Conservation (phyloP, 2,113 vertebrate genomes). For the Philantomba maxwellii region DNA sequence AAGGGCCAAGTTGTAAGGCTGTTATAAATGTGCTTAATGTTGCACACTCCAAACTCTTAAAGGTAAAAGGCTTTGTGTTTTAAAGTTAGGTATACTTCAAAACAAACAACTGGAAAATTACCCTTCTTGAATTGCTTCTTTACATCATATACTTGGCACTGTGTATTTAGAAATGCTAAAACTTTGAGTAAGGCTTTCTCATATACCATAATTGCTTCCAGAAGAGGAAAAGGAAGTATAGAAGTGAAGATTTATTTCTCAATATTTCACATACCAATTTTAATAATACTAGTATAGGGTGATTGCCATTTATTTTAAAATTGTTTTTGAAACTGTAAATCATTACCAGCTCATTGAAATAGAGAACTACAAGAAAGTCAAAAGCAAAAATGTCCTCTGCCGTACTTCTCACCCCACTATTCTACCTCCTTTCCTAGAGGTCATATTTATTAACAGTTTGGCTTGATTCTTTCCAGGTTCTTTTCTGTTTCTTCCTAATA, state of each 20-base stretch:
- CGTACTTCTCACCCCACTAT: neutral
- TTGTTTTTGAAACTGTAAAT: constrained; percentile 16
- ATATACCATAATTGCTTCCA: neutral
- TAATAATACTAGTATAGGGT: neutral
- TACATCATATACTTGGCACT: neutral
- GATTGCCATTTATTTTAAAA: constrained; percentile 4
- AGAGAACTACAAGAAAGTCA: neutral
- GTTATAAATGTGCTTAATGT: constrained; percentile 82
- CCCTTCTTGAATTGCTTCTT: neutral
- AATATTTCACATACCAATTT: neutral
- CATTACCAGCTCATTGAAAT: neutral
- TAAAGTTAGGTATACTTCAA: neutral
- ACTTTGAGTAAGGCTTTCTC: neutral
- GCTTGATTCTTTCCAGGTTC: neutral
- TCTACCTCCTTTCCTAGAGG: neutral
- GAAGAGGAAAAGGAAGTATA: neutral
- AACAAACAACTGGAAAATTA: neutral
- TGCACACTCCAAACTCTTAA: constrained; percentile 81
- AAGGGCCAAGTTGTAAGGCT: constrained; percentile 80
- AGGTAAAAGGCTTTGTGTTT: constrained; percentile 72
- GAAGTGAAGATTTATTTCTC: constrained; percentile 18
- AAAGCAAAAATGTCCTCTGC: neutral
- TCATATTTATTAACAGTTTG: neutral
- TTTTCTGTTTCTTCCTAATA: neutral
- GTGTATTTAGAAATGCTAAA: neutral